Evolutionary conservation across 2,113 vertebrate species (phyloP).

Genomic region (Megatriorchis doriae): DNA sequence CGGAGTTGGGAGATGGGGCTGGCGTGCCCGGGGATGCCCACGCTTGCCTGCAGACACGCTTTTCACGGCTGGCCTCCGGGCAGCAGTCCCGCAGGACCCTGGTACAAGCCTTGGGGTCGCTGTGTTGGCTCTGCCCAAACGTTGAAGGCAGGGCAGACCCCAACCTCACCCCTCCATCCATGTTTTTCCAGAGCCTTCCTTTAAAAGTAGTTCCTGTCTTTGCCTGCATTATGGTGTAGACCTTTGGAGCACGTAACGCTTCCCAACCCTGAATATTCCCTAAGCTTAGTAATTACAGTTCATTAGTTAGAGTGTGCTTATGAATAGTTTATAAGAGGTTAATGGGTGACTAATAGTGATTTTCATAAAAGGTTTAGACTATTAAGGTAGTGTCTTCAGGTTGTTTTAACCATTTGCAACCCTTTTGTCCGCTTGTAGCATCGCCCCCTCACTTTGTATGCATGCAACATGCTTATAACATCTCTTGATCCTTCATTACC

Average conservation of each 20-base stretch:
- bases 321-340: constrained; percentile 56
- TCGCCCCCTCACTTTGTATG: not conserved
- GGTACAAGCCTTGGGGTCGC: not conserved
- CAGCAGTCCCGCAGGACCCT: not conserved
- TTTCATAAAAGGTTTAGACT: constrained; percentile 27
- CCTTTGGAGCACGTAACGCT: not conserved
- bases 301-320: constrained; percentile 14
- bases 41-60: rapidly evolving
- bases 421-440: not conserved
- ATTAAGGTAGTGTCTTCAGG: not conserved
- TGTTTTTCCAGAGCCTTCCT: not conserved
- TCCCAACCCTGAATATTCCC: not conserved
- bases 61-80: not conserved
- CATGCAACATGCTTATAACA: not conserved
- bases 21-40: not conserved
- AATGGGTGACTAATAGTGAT: constrained; percentile 35
- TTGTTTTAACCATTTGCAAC: constrained; percentile 19
- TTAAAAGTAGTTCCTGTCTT: not conserved
- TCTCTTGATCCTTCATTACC: not conserved
- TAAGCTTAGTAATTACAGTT: constrained; percentile 18
- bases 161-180: not conserved
- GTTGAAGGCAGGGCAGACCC: not conserved
- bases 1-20: not conserved
- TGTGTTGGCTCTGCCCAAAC: not conserved
- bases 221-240: not conserved